These are phyloP conservation scores for Neosalanx taihuensis DNA, from an alignment of 2,797 vertebrate genomes.

Conservation along the genomic window DNA sequence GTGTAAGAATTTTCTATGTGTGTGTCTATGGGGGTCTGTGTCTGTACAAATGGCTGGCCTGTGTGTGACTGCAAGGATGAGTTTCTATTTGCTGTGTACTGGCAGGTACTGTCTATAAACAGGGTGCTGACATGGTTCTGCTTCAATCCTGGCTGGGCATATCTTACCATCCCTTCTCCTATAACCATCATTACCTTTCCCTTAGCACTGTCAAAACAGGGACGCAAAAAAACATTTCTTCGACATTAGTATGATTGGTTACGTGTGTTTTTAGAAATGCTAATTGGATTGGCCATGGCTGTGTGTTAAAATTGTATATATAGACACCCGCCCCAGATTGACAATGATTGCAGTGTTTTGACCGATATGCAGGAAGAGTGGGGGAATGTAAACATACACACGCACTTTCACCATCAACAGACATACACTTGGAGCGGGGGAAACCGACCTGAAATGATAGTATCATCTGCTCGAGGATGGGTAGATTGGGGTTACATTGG, in stretches of 20 bases:
- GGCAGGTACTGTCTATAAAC: constrained; percentile 63
- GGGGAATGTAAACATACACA: constrained; percentile 62
- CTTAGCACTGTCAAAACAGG: constrained; percentile 63
- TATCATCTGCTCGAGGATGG: constrained; percentile 62
- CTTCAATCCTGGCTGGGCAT: constrained; percentile 64
- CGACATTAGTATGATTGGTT: constrained; percentile 52
- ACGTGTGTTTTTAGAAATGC: constrained; percentile 68
- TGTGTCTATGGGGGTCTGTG: too few species aligned
- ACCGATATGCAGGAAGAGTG: constrained; percentile 60
- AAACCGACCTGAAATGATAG: constrained; percentile 66
- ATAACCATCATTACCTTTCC: constrained; percentile 70
- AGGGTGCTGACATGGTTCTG: constrained; percentile 59
- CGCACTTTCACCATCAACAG: constrained; percentile 3
- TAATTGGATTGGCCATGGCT: constrained; percentile 55
- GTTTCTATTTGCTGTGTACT: constrained; percentile 63
- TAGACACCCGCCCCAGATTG: constrained; percentile 59
- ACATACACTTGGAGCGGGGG: not conserved
- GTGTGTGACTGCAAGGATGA: not conserved
- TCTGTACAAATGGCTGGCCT: too few species aligned
- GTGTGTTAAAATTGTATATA: constrained; percentile 33
- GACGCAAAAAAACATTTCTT: constrained; percentile 58
- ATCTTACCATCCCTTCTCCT: constrained; percentile 70
- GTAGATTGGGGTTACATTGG: constrained; percentile 63
- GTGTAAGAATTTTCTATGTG: too few species aligned
- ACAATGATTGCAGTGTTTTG: constrained; percentile 75